A percentile compares a stretch with the other conserved stretches of the same genome.
phyloP scores from a whole-genome alignment of 2,888 invertebrate species.

The Pachycephus smyrnensis region DNA sequence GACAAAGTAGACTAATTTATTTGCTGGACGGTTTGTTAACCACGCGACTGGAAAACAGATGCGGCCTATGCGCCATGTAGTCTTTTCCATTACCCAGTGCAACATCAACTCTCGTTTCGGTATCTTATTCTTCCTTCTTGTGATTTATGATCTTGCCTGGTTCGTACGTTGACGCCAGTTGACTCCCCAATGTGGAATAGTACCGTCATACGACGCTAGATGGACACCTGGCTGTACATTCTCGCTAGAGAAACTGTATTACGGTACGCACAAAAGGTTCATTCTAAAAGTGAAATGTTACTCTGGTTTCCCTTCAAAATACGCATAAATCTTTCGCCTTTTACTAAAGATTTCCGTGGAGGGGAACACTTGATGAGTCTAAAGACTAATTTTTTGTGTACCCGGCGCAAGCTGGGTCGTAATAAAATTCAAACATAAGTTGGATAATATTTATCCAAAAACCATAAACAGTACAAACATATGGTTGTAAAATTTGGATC shows the following conservation, averaged over 20 bases:
- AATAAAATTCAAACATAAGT: slow-evolving; percentile 27
- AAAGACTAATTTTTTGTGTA: slow-evolving; percentile 55
- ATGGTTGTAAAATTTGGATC: neutral
- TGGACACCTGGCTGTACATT: neutral
- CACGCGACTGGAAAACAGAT: neutral
- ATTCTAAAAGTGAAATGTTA: accelerated
- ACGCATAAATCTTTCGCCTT: slow-evolving; percentile 69
- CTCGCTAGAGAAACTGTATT: neutral
- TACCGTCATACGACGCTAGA: neutral
- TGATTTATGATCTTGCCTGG: neutral
- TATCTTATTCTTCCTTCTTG: neutral
- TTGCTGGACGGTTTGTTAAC: neutral
- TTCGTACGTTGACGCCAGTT: neutral
- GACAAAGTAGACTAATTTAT: neutral
- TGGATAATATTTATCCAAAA: neutral
- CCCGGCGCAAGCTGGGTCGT: slow-evolving; percentile 50
- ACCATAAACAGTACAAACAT: neutral
- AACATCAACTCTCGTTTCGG: neutral
- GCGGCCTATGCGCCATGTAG: neutral
- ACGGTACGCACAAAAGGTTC: neutral
- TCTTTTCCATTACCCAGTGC: neutral
- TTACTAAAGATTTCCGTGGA: slow-evolving; percentile 68
- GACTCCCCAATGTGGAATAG: neutral
- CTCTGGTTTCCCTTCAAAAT: slow-evolving; percentile 66
- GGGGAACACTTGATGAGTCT: slow-evolving; percentile 61